Evolutionary conservation across 37 sponge, comb jelly and placozoan genomes (phyloP).

Genomic region (Amphimedon queenslandica): DNA sequence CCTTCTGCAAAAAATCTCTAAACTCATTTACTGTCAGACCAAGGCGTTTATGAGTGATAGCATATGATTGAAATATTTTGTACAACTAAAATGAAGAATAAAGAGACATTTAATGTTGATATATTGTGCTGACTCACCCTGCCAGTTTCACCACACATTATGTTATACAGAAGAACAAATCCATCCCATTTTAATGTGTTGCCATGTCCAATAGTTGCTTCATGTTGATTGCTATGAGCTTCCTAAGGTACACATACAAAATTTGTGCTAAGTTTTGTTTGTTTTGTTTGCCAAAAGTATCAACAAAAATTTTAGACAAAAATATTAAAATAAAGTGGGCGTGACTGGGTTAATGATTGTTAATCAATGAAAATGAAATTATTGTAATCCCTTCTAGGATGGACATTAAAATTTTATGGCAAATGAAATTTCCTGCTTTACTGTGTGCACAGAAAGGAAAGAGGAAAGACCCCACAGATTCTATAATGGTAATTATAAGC

Average conservation of each 20-base stretch:
- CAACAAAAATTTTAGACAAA: too few relatives aligned
- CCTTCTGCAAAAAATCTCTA: slow-evolving; percentile 37
- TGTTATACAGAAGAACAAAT: slow-evolving; percentile 43
- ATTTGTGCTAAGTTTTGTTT: too few relatives aligned
- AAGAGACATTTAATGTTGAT: background rate
- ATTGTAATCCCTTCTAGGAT: too few relatives aligned
- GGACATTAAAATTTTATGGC: too few relatives aligned
- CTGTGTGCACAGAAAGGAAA: too few relatives aligned
- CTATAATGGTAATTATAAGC: too few relatives aligned
- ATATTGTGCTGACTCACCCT: slow-evolving; percentile 2
- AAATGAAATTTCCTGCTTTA: too few relatives aligned
- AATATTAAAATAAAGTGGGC: too few relatives aligned
- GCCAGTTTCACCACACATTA: slow-evolving; percentile 39
- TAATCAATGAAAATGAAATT: too few relatives aligned
- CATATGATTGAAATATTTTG: slow-evolving; percentile 42
- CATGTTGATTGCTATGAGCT: slow-evolving; percentile 35
- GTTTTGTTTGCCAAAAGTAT: too few relatives aligned
- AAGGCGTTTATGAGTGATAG: slow-evolving; percentile 26
- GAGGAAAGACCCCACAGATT: too few relatives aligned
- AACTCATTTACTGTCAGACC: slow-evolving; percentile 68
- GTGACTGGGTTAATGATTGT: too few relatives aligned
- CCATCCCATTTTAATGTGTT: slow-evolving; percentile 70
- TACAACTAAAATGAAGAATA: slow-evolving; percentile 21
- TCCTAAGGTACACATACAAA: slow-evolving; percentile 12
- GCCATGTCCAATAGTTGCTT: slow-evolving; percentile 17